Evolutionary conservation across 2,113 vertebrate genomes (phyloP).

Genomic region (Amphiprion percula): DNA sequence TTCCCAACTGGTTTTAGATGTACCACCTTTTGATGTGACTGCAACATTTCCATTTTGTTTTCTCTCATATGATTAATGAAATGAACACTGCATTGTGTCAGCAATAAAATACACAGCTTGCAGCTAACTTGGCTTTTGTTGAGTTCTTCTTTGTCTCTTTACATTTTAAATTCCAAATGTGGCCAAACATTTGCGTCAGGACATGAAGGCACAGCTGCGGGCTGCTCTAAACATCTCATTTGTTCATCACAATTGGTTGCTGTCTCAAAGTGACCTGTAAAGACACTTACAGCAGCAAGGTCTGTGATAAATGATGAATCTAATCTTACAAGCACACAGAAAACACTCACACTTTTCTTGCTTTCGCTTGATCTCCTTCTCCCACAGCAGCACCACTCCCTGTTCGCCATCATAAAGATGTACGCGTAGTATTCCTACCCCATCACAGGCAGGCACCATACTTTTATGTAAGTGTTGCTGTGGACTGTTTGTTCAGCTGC

Average conservation of each 20-base stretch:
- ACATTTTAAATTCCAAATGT: constrained; percentile 2
- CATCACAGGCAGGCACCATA: constrained; percentile 2
- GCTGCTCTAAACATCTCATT: constrained; percentile 40
- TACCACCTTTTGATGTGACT: background rate
- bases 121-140: background rate
- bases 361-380: constrained; percentile 11
- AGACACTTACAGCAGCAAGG: constrained; percentile 22
- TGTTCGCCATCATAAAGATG: background rate
- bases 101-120: background rate
- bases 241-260: constrained; percentile 46
- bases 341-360: constrained; percentile 3
- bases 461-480: background rate
- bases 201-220: background rate
- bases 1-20: constrained; percentile 21
- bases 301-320: constrained; percentile 37
- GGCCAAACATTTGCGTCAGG: background rate
- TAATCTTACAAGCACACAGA: constrained; percentile 35
- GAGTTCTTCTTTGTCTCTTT: background rate
- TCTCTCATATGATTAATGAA: background rate
- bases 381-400: background rate
- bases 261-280: constrained; percentile 46
- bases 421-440: background rate
- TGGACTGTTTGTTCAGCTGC: constrained; percentile 62
- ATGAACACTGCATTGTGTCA: constrained; percentile 5
- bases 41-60: background rate